These are phyloP conservation scores for Leistus spinibarbis DNA, from an alignment of 2,888 invertebrate genomes.

Conservation along the genomic window DNA sequence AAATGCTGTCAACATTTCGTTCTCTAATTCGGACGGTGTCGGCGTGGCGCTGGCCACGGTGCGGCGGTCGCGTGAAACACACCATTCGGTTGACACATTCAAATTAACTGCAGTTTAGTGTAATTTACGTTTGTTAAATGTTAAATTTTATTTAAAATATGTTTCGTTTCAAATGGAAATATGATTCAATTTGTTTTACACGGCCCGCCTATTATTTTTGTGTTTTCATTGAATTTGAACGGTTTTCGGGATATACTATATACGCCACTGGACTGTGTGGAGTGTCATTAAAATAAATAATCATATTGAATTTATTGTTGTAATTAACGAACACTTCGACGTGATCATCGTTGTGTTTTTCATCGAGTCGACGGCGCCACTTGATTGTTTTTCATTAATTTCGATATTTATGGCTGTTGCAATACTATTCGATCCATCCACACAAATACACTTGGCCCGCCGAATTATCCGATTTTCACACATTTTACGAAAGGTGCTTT, in stretches of 20 bases:
- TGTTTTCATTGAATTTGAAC: slow-evolving; percentile 36
- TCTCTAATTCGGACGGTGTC: slow-evolving; percentile 2
- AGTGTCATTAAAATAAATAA: slow-evolving; percentile 34
- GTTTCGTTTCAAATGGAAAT: slow-evolving; percentile 39
- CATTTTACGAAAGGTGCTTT: too few relatives aligned
- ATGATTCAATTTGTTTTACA: slow-evolving; percentile 40
- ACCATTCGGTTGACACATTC: slow-evolving; percentile 22
- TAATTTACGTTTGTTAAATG: slow-evolving; percentile 39
- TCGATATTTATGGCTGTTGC: background rate
- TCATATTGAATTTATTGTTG: slow-evolving; percentile 33
- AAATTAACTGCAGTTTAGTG: slow-evolving; percentile 40
- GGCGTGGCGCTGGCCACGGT: background rate
- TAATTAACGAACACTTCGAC: slow-evolving; percentile 30
- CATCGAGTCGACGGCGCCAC: slow-evolving; percentile 9
- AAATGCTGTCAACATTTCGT: slow-evolving; percentile 36
- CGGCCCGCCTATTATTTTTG: slow-evolving; percentile 31
- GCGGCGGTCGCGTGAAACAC: slow-evolving; percentile 2
- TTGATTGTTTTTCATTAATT: background rate
- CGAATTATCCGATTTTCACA: too few relatives aligned
- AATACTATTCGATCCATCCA: too few relatives aligned
- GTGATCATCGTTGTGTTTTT: slow-evolving; percentile 6
- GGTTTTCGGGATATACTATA: slow-evolving; percentile 27
- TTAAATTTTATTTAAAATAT: slow-evolving; percentile 40
- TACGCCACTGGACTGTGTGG: background rate
- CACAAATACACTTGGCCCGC: too few relatives aligned